phyloP scores from a whole-genome alignment of 1,140 invertebrate genomes.

The Heliconius nattereri region DNA sequence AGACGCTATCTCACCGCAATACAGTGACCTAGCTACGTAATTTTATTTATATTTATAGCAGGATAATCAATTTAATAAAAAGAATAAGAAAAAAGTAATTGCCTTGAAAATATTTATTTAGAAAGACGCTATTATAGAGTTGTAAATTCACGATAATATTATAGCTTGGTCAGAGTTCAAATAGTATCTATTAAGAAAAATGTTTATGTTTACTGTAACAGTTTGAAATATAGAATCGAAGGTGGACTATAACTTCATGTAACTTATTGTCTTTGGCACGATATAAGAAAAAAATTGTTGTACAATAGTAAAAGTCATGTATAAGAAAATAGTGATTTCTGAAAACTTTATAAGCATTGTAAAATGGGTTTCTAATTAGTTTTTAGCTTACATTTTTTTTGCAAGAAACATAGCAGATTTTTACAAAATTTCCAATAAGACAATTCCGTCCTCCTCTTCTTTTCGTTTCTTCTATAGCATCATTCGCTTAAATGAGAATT shows the following conservation, averaged over 20 bases:
- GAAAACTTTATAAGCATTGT: too few relatives aligned
- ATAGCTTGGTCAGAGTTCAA: background rate
- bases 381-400: too few relatives aligned
- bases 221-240: background rate
- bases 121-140: background rate
- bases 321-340: background rate
- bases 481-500: too few relatives aligned
- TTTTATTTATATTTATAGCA: background rate
- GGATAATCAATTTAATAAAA: background rate
- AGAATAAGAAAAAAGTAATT: background rate
- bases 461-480: too few relatives aligned
- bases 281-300: background rate
- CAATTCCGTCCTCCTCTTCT: too few relatives aligned
- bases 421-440: too few relatives aligned
- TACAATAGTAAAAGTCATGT: background rate
- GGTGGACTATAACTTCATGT: background rate
- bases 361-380: too few relatives aligned
- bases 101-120: background rate
- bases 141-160: background rate
- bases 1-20: too few relatives aligned
- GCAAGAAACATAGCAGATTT: too few relatives aligned
- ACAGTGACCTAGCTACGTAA: too few relatives aligned
- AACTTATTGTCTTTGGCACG: slow-evolving; percentile 4
- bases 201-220: background rate
- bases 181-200: background rate